Evolutionary conservation across 1,140 invertebrate genomes (phyloP), one percentile per base, ranked within the genome.

Genomic region (Monochamus saltuarius): DNA sequence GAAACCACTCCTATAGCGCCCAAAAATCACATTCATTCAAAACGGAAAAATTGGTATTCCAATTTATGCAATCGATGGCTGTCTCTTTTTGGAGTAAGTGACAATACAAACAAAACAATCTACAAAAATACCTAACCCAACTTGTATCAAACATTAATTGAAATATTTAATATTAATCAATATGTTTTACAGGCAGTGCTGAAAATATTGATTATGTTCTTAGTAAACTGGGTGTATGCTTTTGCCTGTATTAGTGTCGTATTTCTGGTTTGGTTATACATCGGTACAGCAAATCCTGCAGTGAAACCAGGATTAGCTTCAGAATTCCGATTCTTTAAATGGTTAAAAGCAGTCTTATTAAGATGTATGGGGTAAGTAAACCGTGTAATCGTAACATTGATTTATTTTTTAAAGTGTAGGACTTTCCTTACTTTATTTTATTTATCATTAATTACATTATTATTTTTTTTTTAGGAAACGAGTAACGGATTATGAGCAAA

Each of bases 31-130:
- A 94, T 97, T 65, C 89, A 91, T 70, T 89, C 87, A 13, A 95
- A 95, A 80, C 86, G 91, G 61, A 88, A 90, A 67, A 94, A 93
- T 73, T 97, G 94, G 92, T 97, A 97, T 75, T 95, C 92, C 0
- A 84, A 87, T 56, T 86, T 95, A 54, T 96, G 92, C 74, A 97
- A 97, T 74, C 83, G 94, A 70, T 97, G 94, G 93, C 83, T 95
- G 17, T 95, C 94, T 9, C 78, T 98, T 3, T 77, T 92, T 66
- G 94, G 94, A 61, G 93, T 96, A 81, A 85, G 88, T 84, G 29
- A 50, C 11, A n/a, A n/a, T n/a, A n/a, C n/a, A n/a, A n/a, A n/a
- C n/a, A n/a, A n/a, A n/a, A n/a, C n/a, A n/a, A n/a, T n/a, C n/a
- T n/a, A n/a, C n/a, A n/a, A n/a, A 55, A 38, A 11, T 16, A 38